Evolutionary conservation across 2,797 vertebrate genomes (phyloP), one percentile per base, ranked within the genome.

Genomic region (Sebastes kiyomatsui): DNA sequence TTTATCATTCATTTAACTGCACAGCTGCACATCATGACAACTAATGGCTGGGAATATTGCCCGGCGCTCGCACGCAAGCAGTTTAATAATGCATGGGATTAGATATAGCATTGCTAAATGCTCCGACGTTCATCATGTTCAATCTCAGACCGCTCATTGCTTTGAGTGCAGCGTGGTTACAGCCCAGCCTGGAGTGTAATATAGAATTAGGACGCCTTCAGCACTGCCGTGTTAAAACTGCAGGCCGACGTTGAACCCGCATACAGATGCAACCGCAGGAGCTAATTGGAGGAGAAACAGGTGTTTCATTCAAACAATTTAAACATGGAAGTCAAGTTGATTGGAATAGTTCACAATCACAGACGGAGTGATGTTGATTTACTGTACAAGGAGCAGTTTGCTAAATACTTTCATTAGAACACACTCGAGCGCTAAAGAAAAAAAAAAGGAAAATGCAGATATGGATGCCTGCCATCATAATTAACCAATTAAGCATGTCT

Each of bases 401-500:
- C 80, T 84, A 82, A 92, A 88, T 77, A 60, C 80, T 65, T 85
- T 72, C 59, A 87, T 86, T 74, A 81, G 22, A 59, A 75, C 72
- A 77, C 78, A 77, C 72, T 90, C 5, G 4, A 83, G 75, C 33
- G 5, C 30, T 33, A 65, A 60, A 38, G 61, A 67, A 69, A 54
- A 54, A 54, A 54, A 54, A 12, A 22, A 11, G 42, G 42, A 46
- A 46, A 46, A 46, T 46, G n/a, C 52, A 54, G 84, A 91, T 84
- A 67, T 23, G 74, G 77, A 80, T 74, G 79, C 66, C 46, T 82
- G 85, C 73, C 77, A 69, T 80, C 75, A 69, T 88, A 87, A 91
- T 92, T 86, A 82, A 87, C 73, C 71, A 86, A 92, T 93, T 91
- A 89, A 58, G 66, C 65, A 65, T 28, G 83, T 88, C 69, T 85